phyloP scores from a whole-genome alignment of 2,888 invertebrate genomes.

The Hemistola chrysoprasaria region DNA sequence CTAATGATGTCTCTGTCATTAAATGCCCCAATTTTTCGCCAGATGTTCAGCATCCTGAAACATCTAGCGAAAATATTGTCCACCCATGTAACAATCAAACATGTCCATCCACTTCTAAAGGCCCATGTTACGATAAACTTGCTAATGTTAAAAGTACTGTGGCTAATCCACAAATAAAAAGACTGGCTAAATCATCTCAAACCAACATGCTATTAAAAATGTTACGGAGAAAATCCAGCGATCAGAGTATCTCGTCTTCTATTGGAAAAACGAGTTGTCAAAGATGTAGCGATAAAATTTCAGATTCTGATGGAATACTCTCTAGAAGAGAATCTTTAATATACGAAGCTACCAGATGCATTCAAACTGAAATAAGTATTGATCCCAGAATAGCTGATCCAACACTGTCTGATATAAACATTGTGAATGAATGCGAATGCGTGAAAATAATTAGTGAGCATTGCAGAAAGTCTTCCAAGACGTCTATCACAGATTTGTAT shows the following conservation, averaged over 20 bases:
- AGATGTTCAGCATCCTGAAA: conserved; percentile 36
- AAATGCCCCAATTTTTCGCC: conserved; percentile 55
- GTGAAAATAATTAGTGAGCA: conserved; percentile 51
- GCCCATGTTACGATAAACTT: conserved; percentile 4
- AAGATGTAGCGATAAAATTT: conserved; percentile 10
- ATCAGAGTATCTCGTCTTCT: conserved; percentile 32
- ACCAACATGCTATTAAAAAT: conserved; percentile 51
- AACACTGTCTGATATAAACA: conserved; percentile 58
- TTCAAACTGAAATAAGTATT: conserved; percentile 73
- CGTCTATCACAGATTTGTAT: conserved; percentile 23
- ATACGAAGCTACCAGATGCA: conserved; percentile 56
- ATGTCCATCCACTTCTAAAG: conserved; percentile 6
- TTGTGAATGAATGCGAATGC: conserved; percentile 49
- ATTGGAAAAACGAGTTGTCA: conserved; percentile 7
- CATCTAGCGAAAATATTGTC: conserved; percentile 16
- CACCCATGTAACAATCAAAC: conserved; percentile 16
- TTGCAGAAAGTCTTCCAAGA: conserved; percentile 37
- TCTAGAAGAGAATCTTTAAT: conserved; percentile 25
- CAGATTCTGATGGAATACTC: conserved; percentile 10
- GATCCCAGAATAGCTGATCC: conserved; percentile 68
- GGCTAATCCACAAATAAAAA: conserved; percentile 20
- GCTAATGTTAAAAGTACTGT: background rate
- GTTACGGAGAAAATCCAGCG: conserved; percentile 32
- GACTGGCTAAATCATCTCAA: conserved; percentile 59
- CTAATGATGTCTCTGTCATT: conserved; percentile 56